These are phyloP conservation scores for Anthophora plumipes DNA, from an alignment of 2,888 invertebrate genomes.

Conservation along the genomic window DNA sequence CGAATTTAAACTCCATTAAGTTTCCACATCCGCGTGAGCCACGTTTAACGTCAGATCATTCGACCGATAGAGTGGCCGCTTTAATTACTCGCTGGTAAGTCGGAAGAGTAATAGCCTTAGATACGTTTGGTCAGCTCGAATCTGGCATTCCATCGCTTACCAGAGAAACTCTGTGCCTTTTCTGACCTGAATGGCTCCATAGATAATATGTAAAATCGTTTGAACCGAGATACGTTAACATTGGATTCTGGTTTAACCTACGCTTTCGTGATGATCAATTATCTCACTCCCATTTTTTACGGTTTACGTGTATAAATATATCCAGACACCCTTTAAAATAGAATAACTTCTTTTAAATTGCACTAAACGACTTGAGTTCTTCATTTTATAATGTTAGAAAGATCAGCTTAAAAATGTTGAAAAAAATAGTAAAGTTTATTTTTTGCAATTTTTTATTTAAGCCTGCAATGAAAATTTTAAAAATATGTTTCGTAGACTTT, in stretches of 20 bases:
- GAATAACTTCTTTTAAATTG: too few species aligned
- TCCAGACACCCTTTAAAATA: too few species aligned
- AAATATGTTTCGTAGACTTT: too few species aligned
- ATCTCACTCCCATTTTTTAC: too few species aligned
- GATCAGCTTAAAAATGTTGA: too few species aligned
- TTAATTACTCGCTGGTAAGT: slow-evolving; percentile 71
- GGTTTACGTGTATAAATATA: too few species aligned
- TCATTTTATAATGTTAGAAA: too few species aligned
- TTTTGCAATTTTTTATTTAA: too few species aligned
- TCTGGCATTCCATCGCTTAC: slow-evolving; percentile 37
- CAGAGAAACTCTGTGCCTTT: slow-evolving; percentile 11
- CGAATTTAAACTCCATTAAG: slow-evolving; percentile 62
- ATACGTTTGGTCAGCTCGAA: slow-evolving; percentile 24
- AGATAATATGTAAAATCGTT: slow-evolving; percentile 30
- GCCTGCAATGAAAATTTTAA: too few species aligned
- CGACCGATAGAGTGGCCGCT: slow-evolving; percentile 66
- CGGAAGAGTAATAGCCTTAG: slow-evolving; percentile 44
- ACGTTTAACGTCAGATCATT: slow-evolving; percentile 62
- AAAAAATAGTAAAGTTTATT: too few species aligned
- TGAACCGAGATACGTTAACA: not conserved
- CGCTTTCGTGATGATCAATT: not conserved
- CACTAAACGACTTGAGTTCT: too few species aligned
- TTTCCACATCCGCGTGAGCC: slow-evolving; percentile 54
- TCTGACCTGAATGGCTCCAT: not conserved
- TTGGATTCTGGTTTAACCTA: not conserved